Percentiles rank a stretch among this genome's conserved stretches.
phyloP scores from a whole-genome alignment of 2,113 vertebrate species.

The Burhinus oedicnemus region DNA sequence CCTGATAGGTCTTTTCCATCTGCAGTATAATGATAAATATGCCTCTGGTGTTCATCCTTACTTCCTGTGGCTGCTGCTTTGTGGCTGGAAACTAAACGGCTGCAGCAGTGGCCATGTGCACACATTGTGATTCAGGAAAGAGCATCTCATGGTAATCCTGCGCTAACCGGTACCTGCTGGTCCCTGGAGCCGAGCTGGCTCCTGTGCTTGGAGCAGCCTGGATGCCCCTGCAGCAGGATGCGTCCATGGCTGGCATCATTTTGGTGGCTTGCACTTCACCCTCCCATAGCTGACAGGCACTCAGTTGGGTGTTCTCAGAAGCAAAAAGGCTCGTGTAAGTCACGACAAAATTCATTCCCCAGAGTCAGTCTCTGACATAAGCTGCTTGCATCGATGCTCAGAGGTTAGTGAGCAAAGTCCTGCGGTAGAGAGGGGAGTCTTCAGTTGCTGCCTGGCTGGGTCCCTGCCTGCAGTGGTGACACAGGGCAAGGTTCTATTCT shows the following conservation, averaged over 20 bases:
- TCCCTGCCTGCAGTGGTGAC: not conserved
- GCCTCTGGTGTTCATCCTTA: not conserved
- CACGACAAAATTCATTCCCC: not conserved
- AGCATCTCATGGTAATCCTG: not conserved
- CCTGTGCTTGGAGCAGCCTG: not conserved
- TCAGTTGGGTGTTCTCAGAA: not conserved
- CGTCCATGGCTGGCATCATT: not conserved
- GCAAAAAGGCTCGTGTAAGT: not conserved
- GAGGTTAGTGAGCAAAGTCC: not conserved
- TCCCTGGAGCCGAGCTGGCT: not conserved
- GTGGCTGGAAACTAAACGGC: not conserved
- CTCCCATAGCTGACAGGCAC: accelerated
- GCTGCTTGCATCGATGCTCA: accelerated
- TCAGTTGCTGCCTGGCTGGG: too few species aligned
- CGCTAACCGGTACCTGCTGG: not conserved
- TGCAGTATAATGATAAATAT: not conserved
- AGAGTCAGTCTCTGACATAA: not conserved
- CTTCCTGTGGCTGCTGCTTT: not conserved
- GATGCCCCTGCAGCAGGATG: not conserved
- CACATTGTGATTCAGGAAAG: not conserved
- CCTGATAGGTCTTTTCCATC: not conserved
- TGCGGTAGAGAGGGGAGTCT: not conserved
- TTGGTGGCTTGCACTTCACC: not conserved
- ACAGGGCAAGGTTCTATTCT: not conserved
- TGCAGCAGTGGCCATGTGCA: not conserved